Percentiles rank a stretch among this genome's conserved stretches.
Conservation (phyloP, 37 sponge, comb jelly and placozoan species). For the Diacarnus erythraeanus region DNA sequence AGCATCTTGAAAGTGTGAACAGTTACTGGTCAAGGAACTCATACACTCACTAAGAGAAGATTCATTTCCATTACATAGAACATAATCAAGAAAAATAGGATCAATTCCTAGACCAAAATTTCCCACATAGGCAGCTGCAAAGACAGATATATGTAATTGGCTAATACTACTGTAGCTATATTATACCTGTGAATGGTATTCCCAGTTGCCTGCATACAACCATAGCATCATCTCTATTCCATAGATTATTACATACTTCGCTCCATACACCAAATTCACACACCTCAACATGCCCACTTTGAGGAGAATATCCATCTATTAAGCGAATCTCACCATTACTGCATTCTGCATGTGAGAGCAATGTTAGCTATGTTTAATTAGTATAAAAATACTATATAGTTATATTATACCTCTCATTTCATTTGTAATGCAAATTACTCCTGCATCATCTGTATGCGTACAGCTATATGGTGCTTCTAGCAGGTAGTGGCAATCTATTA, state of each 20-base stretch:
- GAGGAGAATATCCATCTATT: neutral
- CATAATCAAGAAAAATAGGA: neutral
- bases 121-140: neutral
- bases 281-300: neutral
- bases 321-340: neutral
- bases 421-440: neutral
- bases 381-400: neutral
- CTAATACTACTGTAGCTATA: neutral
- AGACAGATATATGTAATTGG: neutral
- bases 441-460: neutral
- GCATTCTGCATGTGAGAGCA: neutral
- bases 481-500: neutral
- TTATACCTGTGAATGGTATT: neutral
- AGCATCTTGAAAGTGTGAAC: neutral
- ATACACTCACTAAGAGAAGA: neutral
- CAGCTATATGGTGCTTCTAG: neutral
- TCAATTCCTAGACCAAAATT: neutral
- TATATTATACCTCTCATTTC: neutral
- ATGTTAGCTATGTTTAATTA: no score
- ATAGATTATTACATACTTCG: neutral
- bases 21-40: neutral
- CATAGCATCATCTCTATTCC: neutral
- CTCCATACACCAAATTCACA: neutral
- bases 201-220: slow-evolving; percentile 16
- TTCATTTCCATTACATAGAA: neutral